Evolutionary conservation across 2,113 vertebrate species (phyloP).

Genomic region (Tapirus terrestris): DNA sequence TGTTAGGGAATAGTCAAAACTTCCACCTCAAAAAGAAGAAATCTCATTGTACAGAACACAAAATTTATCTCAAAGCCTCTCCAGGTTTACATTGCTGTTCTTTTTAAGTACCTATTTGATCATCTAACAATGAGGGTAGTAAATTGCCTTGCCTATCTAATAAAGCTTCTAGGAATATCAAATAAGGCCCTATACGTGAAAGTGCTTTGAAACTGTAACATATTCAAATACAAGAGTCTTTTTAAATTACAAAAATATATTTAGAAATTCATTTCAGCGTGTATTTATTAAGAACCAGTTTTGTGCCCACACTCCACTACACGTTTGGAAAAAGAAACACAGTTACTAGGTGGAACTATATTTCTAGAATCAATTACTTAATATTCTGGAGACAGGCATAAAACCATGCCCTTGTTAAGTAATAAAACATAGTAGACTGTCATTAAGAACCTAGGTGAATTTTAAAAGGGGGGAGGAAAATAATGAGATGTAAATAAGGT

Average conservation of each 20-base stretch:
- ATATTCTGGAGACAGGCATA: neutral
- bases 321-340: neutral
- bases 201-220: neutral
- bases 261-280: neutral
- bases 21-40: neutral
- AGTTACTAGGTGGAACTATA: neutral
- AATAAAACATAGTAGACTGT: constrained; percentile 6
- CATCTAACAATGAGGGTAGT: neutral
- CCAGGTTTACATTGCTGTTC: neutral
- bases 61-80: neutral
- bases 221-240: neutral
- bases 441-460: neutral
- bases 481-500: neutral
- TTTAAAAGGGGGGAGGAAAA: neutral
- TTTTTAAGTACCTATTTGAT: neutral
- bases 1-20: neutral
- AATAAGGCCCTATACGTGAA: neutral
- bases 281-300: neutral
- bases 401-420: neutral
- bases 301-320: neutral
- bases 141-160: neutral
- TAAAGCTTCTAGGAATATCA: neutral
- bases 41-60: neutral
- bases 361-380: constrained; percentile 33
- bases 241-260: neutral